These are phyloP conservation scores for Tetraneura akinire DNA, from an alignment of 1,140 invertebrate species.

Conservation along the genomic window DNA sequence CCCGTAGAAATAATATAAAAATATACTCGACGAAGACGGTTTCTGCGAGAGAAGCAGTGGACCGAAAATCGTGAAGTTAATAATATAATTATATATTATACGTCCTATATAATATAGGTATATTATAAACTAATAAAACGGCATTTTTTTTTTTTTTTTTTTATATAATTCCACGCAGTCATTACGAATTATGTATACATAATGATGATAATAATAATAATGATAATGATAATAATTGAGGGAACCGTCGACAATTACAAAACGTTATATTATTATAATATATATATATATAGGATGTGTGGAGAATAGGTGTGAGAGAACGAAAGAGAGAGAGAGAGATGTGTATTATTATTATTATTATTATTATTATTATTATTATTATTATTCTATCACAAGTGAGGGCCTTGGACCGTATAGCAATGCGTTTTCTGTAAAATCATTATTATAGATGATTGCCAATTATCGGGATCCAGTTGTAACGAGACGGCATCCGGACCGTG, in stretches of 20 bases:
- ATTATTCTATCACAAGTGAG: not conserved
- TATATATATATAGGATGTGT: not conserved
- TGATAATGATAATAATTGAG: conserved; percentile 33
- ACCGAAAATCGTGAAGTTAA: not conserved
- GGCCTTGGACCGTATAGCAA: conserved; percentile 46
- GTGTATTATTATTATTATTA: conserved; percentile 3
- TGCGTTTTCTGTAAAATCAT: conserved; percentile 45
- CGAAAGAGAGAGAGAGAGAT: conserved; percentile 19
- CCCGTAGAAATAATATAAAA: not conserved
- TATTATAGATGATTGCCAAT: conserved; percentile 50
- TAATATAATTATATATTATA: conserved; percentile 18
- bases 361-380: conserved; percentile 31
- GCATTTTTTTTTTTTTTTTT: too few relatives aligned
- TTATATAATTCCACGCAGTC: conserved; percentile 16
- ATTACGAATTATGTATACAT: conserved; percentile 12
- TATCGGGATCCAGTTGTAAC: conserved; percentile 50
- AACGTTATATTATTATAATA: conserved; percentile 1
- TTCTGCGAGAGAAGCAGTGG: not conserved
- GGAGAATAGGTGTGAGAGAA: conserved; percentile 28
- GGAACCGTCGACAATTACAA: conserved; percentile 41
- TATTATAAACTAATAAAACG: conserved; percentile 35
- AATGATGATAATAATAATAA: not conserved
- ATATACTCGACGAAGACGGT: not conserved
- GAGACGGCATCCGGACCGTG: conserved; percentile 43
- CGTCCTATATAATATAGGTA: too few relatives aligned